These are phyloP conservation scores for Notarius quadriscutis DNA, from an alignment of 2,113 vertebrate species.

Conservation along the genomic window DNA sequence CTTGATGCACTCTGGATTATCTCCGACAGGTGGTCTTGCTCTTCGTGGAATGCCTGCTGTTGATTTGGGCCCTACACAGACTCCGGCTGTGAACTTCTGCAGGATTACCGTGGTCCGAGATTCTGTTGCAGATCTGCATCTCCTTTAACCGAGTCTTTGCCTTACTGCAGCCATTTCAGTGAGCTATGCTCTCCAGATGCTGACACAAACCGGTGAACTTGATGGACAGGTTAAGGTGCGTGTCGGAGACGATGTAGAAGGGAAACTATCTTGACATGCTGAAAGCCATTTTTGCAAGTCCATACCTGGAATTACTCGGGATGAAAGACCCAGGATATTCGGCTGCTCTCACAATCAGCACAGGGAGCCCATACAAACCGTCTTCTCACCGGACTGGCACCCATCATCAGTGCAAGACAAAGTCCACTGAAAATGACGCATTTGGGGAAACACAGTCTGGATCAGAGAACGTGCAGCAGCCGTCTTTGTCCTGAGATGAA, in stretches of 20 bases:
- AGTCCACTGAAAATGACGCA: slow-evolving; percentile 31
- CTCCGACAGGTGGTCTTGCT: neutral
- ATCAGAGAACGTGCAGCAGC: neutral
- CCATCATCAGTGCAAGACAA: slow-evolving; percentile 3
- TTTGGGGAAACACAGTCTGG: neutral
- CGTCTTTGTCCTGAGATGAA: slow-evolving; percentile 12
- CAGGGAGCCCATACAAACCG: neutral
- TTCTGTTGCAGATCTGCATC: neutral
- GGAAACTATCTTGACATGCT: neutral
- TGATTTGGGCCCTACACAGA: slow-evolving; percentile 1
- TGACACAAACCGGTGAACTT: neutral
- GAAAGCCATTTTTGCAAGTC: slow-evolving; percentile 30
- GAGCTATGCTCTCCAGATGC: slow-evolving; percentile 4
- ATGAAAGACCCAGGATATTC: neutral
- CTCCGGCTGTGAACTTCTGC: neutral
- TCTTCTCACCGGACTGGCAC: slow-evolving; percentile 55
- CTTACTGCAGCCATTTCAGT: slow-evolving; percentile 1
- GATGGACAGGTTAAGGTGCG: slow-evolving; percentile 7
- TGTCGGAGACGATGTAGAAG: slow-evolving; percentile 3
- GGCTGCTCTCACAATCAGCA: slow-evolving; percentile 27
- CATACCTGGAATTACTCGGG: slow-evolving; percentile 21
- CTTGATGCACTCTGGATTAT: neutral
- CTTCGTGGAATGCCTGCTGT: slow-evolving; percentile 11
- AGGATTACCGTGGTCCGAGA: neutral
- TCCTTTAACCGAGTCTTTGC: slow-evolving; percentile 20